Evolutionary conservation across 2,888 invertebrate species (phyloP), one percentile per base, ranked within the genome.

Genomic region (Cantharis rustica): DNA sequence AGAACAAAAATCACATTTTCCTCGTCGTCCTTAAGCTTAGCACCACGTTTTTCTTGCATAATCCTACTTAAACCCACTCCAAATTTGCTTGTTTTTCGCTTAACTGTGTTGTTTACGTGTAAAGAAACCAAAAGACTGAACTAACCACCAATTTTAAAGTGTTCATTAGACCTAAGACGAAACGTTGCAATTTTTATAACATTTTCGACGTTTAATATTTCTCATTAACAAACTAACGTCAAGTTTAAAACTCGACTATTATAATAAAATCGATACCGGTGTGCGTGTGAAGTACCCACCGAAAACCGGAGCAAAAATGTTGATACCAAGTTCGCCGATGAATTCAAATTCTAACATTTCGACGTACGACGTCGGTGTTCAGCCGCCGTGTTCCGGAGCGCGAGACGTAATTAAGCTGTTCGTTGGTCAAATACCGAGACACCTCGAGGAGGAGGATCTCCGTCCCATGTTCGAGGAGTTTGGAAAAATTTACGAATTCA

Each of bases 401-500:
- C 84, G 89, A 71, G 89, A 89, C 75, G 92, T 92, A 73, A 91
- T 97, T 81, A 97, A 97, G 88, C 91, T 97, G 76, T 97, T 97
- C 89, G 95, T 98, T 73, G 97, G 97, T 16, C 96, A 98, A 89
- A 98, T 98, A 82, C 97, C 97, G 17, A 90, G 97, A 75, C 96
- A 96, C 87, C 89, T 97, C 76, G 95, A 95, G 86, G 97, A 97
- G 86, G 94, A 94, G 75, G 95, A 96, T 85, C 90, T 97, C 26
- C 90, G 96, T 71, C 96, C 96, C 47, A 94, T 97, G 91, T 96
- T 97, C 88, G 96, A 97, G 88, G 94, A 96, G 88, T 97, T 95
- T 85, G 97, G 97, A 74, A 95, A 95, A 88, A 97, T 97, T 86
- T 96, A 96, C 89, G 97, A 98, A 91, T 94, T 98, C 86, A 96